Percentiles rank a stretch among this genome's conserved stretches.
Evolutionary conservation across 2,113 vertebrate species (phyloP).

Genomic region (Tupaia chinensis): DNA sequence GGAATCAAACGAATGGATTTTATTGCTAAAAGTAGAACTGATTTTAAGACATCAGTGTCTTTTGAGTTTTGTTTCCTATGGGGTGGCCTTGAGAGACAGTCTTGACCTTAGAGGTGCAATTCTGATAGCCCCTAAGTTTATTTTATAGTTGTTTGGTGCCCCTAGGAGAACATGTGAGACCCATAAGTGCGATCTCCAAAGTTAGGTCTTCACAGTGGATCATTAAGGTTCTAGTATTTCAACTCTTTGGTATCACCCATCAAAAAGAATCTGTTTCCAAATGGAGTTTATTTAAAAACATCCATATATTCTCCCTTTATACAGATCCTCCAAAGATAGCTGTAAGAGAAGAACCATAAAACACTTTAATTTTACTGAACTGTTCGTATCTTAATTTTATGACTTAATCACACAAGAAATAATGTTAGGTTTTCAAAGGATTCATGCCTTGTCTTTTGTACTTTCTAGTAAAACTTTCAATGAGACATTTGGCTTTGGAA

Average conservation of each 20-base stretch:
- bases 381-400: background rate
- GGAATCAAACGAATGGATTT: background rate
- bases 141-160: background rate
- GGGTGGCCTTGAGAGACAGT: background rate
- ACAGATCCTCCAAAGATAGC: background rate
- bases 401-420: background rate
- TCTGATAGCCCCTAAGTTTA: background rate
- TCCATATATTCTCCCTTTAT: background rate
- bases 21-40: background rate
- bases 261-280: background rate
- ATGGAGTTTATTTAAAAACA: constrained; percentile 2
- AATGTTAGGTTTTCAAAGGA: constrained; percentile 20
- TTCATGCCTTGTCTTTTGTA: background rate
- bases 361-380: constrained; percentile 17
- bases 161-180: background rate
- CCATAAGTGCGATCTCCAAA: background rate
- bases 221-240: background rate
- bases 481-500: background rate
- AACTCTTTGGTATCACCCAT: background rate
- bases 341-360: background rate
- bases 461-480: constrained; percentile 32
- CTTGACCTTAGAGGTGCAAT: background rate
- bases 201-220: background rate
- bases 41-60: background rate
- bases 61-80: background rate